Base-by-base conservation (phyloP, 2,797 vertebrate genomes). In the Schizopygopsis pylzovi region DNA sequence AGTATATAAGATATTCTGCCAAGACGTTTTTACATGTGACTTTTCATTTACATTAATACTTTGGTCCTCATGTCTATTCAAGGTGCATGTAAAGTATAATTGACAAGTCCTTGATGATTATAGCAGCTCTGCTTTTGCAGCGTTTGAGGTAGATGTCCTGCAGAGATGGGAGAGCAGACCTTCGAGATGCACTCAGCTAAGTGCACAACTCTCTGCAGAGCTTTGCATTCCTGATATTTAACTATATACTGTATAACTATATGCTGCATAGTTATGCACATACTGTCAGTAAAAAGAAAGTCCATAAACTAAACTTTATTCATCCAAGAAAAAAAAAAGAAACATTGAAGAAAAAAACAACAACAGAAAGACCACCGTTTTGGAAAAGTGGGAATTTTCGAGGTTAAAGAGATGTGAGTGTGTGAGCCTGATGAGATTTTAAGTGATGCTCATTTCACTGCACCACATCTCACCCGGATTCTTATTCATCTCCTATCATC, bases 361-460 rank as follows among this genome's bases (percentile, higher is more conserved):
- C 49, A 63, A 63, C 15, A 59, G 59, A 63, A 61, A 79, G 33
- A n/a, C 33, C 39, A n/a, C 33, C 52, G 3, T 33, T 13, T 72
- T 47, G 18, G 22, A 76, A 83, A 61, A 67, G 49, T 79, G n/a
- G 15, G 9, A 65, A 33, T 43, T 28, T 78, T 84, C 6, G 33
- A 78, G 22, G 45, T 59, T 71, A 18, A 22, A 59, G 39, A 41
- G n/a, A 7, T 47, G 8, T 18, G 54, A 61, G 52, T 83, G 70
- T 47, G 6, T 33, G 63, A 18, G 56, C 54, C 20, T 87, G 45
- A 88, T 82, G 83, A 37, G 83, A 82, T 88, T 85, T 85, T 82
- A 88, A 82, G 52, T 85, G 87, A 67, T 49, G 78, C 18, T 63
- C 67, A 77, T 71, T 49, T 68, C 49, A n/a, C 39, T 54, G 39